These are phyloP conservation scores for Incurvaria masculella DNA, from an alignment of 2,888 invertebrate species.

Conservation along the genomic window DNA sequence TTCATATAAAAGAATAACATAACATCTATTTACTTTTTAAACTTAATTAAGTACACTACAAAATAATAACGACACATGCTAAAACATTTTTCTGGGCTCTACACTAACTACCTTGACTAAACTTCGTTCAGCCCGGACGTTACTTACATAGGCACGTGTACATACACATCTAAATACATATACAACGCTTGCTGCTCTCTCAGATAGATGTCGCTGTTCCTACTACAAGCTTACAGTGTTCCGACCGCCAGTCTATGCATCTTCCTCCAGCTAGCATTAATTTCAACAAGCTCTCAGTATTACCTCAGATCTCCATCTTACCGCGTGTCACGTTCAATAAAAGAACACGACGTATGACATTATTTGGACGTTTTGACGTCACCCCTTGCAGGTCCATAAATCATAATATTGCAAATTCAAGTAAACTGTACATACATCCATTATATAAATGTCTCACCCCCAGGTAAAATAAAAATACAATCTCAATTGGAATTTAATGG, in stretches of 20 bases:
- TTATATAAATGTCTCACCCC: not conserved
- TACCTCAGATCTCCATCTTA: too few species aligned
- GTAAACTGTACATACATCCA: not conserved
- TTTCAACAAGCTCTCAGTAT: too few species aligned
- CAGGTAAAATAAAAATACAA: not conserved
- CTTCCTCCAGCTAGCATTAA: too few species aligned
- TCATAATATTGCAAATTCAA: not conserved
- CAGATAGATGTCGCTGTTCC: too few species aligned
- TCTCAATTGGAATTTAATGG: not conserved
- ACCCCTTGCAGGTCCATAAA: too few species aligned
- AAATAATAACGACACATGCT: constrained; percentile 49
- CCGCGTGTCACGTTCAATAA: too few species aligned
- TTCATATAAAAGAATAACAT: constrained; percentile 57
- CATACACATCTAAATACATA: too few species aligned
- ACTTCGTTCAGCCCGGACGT: constrained; percentile 8
- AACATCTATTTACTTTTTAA: constrained; percentile 52
- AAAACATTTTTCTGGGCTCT: constrained; percentile 47
- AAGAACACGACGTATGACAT: too few species aligned
- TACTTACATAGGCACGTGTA: not conserved
- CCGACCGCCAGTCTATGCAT: too few species aligned
- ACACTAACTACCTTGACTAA: constrained; percentile 50
- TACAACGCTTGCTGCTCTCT: too few species aligned
- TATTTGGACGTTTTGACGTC: too few species aligned
- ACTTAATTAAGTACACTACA: constrained; percentile 36
- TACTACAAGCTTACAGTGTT: too few species aligned